Evolutionary conservation across 2,888 invertebrate species (phyloP), one percentile per base, ranked within the genome.

Genomic region (Eucera pruinosa): DNA sequence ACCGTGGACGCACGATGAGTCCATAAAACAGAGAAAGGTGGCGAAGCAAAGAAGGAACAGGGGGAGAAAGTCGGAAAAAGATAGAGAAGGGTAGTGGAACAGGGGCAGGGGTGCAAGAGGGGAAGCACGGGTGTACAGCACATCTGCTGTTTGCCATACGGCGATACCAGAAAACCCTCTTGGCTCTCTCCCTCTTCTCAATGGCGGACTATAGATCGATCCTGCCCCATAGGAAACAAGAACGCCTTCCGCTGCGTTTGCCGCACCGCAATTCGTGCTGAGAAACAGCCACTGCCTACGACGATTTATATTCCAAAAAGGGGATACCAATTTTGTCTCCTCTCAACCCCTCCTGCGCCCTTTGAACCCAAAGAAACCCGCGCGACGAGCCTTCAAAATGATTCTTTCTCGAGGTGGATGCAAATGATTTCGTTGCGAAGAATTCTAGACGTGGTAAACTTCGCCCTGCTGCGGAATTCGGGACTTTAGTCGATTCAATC

Each of bases 81-180:
- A 57, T 15, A 20, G 41, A 20, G 65, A 58, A 43, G 33, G 27
- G 47, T 33, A 52, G 30, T 27, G 60, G 47, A 39, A 62, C 66
- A 54, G 64, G 27, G 60, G 65, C 5, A 57, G 62, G 39, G 65
- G 33, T 48, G 60, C 58, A 18, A 20, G 55, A 54, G 36, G 54
- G 58, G 62, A 43, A 50, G 45, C 71, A 76, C 74, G 87, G 79
- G 75, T 73, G 79, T 71, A 71, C 55, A 57, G 84, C 83, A 84
- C 89, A 89, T 89, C 89, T 89, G 89, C 89, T 82, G 87, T 82
- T 89, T 84, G 89, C 89, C 89, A 89, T 89, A 89, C 85, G 89
- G 89, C 87, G 83, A 87, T 83, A 80, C 83, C 86, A 87, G 89
- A 89, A 89, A 89, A 88, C 88, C 84, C 83, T 85, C 83, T 83